These are phyloP conservation scores for Stichopus horrens DNA, from an alignment of 53 echinoderm and acorn worm species.

Conservation along the genomic window DNA sequence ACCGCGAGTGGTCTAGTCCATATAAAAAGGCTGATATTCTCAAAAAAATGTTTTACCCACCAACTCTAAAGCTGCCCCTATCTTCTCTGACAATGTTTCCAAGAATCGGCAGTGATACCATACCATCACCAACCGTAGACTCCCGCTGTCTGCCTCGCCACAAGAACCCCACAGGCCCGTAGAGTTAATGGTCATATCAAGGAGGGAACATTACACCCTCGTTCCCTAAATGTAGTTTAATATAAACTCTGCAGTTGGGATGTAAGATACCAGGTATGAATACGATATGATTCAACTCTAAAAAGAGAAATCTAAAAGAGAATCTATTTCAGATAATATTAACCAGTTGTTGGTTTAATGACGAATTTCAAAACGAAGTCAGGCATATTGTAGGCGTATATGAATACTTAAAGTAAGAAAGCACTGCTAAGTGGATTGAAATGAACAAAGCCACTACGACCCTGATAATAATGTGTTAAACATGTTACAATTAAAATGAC, in stretches of 20 bases:
- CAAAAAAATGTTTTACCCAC: not conserved
- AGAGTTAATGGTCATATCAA: conserved; percentile 36
- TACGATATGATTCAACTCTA: conserved; percentile 11
- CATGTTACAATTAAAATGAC: too few relatives aligned
- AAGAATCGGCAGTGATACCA: conserved; percentile 17
- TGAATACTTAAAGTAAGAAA: too few relatives aligned
- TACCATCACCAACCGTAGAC: conserved; percentile 1
- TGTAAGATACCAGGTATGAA: not conserved
- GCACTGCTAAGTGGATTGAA: too few relatives aligned
- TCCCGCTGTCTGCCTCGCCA: conserved; percentile 42
- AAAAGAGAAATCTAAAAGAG: not conserved
- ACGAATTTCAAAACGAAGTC: too few relatives aligned
- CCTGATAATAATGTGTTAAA: too few relatives aligned
- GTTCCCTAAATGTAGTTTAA: conserved; percentile 17
- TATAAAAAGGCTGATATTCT: conserved; percentile 16
- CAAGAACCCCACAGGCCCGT: conserved; percentile 40
- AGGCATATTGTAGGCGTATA: too few relatives aligned
- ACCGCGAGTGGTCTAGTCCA: not conserved
- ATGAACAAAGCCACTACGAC: too few relatives aligned
- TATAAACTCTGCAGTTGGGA: not conserved
- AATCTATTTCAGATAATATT: not conserved
- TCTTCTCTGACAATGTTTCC: conserved; percentile 6
- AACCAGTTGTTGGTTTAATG: too few relatives aligned
- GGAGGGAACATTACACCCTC: conserved; percentile 22
- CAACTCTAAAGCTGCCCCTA: not conserved